These are phyloP conservation scores for Zaprionus nigranus DNA, from an alignment of 1,140 invertebrate genomes.

Conservation along the genomic window DNA sequence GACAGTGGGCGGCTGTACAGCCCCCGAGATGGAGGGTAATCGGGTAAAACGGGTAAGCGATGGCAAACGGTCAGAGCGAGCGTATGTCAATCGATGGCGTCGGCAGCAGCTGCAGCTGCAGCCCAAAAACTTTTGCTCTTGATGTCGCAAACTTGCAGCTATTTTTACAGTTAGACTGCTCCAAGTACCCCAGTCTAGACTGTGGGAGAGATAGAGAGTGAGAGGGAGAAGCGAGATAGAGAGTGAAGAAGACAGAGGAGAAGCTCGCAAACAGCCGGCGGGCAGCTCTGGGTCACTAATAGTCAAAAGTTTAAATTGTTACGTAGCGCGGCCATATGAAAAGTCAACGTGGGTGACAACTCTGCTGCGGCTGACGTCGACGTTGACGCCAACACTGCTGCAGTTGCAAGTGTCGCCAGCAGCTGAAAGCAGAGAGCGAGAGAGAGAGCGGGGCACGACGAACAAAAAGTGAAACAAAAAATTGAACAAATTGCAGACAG, in stretches of 20 bases:
- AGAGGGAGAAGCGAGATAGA: background rate
- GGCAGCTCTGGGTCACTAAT: constrained; percentile 60
- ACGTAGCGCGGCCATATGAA: constrained; percentile 72
- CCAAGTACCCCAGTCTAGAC: background rate
- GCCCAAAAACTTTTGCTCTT: constrained; percentile 59
- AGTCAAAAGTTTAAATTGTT: constrained; percentile 82
- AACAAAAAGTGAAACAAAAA: constrained; percentile 54
- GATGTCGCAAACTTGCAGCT: constrained; percentile 73
- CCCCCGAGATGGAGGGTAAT: background rate
- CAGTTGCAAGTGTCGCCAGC: constrained; percentile 10
- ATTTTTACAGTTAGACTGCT: constrained; percentile 50
- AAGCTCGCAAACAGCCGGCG: constrained; percentile 16
- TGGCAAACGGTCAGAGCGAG: constrained; percentile 23
- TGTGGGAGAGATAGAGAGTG: background rate
- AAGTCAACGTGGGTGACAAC: constrained; percentile 62
- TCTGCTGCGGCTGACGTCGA: constrained; percentile 6
- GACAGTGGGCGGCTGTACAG: constrained; percentile 13
- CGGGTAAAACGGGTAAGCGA: constrained; percentile 3
- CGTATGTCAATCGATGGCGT: constrained; percentile 74
- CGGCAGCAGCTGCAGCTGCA: constrained; percentile 16
- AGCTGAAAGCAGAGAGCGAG: background rate
- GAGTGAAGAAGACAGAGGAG: background rate
- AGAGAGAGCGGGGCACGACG: constrained; percentile 1
- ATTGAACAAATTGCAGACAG: constrained; percentile 46
- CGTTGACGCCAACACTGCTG: background rate